phyloP scores from a whole-genome alignment of 2,797 vertebrate species.

The Allobates femoralis region DNA sequence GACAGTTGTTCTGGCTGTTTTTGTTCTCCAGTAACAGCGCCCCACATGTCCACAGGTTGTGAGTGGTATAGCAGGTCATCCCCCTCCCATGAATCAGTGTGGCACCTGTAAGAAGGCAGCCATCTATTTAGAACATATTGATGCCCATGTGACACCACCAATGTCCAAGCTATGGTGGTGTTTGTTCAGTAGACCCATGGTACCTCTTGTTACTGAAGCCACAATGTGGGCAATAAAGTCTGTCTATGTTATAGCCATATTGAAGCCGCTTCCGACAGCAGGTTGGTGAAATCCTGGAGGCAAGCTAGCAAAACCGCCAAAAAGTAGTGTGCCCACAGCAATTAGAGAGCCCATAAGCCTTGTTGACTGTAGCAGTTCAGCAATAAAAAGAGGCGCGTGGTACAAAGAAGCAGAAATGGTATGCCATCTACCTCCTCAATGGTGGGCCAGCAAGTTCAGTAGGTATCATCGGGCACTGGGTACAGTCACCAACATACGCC shows the following conservation, averaged over 20 bases:
- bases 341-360: too few relatives aligned
- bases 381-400: too few relatives aligned
- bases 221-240: background rate
- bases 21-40: too few relatives aligned
- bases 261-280: too few relatives aligned
- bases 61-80: too few relatives aligned
- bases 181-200: background rate
- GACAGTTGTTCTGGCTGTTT: too few relatives aligned
- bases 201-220: background rate
- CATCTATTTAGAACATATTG: background rate
- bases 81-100: too few relatives aligned
- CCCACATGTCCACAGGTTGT: too few relatives aligned
- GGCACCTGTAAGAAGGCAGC: too few relatives aligned
- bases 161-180: background rate
- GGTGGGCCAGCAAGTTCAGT: background rate
- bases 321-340: background rate
- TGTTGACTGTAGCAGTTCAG: too few relatives aligned
- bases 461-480: background rate
- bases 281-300: background rate
- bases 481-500: background rate
- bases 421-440: background rate
- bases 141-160: too few relatives aligned
- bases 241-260: background rate
- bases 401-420: too few relatives aligned
- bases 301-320: background rate